Evolutionary conservation across 2,113 vertebrate genomes (phyloP).

Genomic region (Dolichotis patagonum): DNA sequence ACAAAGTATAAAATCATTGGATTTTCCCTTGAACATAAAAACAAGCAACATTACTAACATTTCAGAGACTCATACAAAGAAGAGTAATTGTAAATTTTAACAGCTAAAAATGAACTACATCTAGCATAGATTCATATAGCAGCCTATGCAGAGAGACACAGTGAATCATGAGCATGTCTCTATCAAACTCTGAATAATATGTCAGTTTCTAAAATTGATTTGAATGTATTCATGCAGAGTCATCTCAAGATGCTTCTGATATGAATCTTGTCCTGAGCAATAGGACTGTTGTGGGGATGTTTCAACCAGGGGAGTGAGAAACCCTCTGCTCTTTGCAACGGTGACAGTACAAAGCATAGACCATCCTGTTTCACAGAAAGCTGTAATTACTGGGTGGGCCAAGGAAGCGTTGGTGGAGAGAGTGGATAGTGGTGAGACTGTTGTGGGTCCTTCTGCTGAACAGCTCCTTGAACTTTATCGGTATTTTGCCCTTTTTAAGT

Average conservation of each 20-base stretch:
- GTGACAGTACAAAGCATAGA: rapidly evolving
- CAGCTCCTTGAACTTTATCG: neutral
- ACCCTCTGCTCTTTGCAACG: neutral
- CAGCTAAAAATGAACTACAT: neutral
- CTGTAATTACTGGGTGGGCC: too few species aligned
- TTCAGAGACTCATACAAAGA: constrained; percentile 28
- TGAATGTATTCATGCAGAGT: neutral
- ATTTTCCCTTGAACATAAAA: neutral
- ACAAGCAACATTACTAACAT: constrained; percentile 7
- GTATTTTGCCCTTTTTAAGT: neutral
- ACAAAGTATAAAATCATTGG: neutral
- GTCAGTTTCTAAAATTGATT: constrained; percentile 53
- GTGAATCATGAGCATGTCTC: constrained; percentile 2
- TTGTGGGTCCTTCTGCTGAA: neutral
- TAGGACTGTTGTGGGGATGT: neutral
- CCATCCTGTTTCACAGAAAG: neutral
- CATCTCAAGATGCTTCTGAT: neutral
- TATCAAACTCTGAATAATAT: neutral
- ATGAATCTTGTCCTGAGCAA: neutral
- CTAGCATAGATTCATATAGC: neutral
- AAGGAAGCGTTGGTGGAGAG: too few species aligned
- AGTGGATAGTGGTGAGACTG: neutral
- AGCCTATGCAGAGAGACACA: neutral
- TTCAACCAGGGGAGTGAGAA: neutral
- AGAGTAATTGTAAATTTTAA: constrained; percentile 22